phyloP scores from a whole-genome alignment of 2,113 vertebrate species.

The Larimichthys polyactis region DNA sequence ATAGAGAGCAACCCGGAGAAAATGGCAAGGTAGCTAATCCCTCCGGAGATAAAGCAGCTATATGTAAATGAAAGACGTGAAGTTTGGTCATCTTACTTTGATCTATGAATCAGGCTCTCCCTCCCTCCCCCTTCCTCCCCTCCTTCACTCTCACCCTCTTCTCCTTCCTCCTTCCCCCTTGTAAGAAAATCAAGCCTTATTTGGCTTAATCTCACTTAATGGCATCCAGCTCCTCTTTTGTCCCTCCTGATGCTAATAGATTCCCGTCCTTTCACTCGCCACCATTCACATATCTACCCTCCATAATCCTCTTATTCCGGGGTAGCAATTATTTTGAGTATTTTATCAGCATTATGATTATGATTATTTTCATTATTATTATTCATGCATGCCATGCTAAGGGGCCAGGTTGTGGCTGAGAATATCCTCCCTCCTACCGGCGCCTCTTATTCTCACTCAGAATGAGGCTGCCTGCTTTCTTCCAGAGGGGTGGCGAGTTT shows the following conservation, averaged over 20 bases:
- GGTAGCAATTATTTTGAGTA: conserved; percentile 84
- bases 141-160: conserved; percentile 72
- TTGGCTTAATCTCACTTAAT: conserved; percentile 88
- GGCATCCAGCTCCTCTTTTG: conserved; percentile 84
- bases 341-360: conserved; percentile 87
- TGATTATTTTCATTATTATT: conserved; percentile 85
- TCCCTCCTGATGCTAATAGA: conserved; percentile 81
- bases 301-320: conserved; percentile 83
- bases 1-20: conserved; percentile 65
- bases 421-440: conserved; percentile 49
- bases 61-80: conserved; percentile 86
- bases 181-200: conserved; percentile 86
- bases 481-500: conserved; percentile 71
- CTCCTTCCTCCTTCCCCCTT: conserved; percentile 71
- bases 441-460: conserved; percentile 58
- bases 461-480: conserved; percentile 74
- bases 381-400: conserved; percentile 73
- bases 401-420: conserved; percentile 66
- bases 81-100: conserved; percentile 81
- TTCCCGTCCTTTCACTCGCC: conserved; percentile 78
- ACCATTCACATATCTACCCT: conserved; percentile 80
- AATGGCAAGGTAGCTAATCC: conserved; percentile 83
- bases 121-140: conserved; percentile 48
- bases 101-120: conserved; percentile 74
- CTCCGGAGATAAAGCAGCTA: conserved; percentile 83